These are phyloP conservation scores for Petrolisthes cinctipes DNA, from an alignment of 2,888 invertebrate species.

Conservation along the genomic window DNA sequence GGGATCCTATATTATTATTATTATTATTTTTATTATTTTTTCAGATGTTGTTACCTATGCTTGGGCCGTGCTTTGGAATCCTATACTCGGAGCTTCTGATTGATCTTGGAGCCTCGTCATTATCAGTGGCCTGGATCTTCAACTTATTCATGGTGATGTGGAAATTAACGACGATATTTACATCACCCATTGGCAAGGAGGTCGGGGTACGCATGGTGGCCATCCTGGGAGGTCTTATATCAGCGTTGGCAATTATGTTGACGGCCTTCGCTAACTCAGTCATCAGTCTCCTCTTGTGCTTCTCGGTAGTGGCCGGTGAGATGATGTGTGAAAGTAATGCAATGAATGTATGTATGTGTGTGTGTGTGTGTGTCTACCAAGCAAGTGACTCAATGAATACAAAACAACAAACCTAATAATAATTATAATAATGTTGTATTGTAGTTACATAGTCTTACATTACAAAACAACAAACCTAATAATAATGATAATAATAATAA, in stretches of 20 bases:
- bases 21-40: too few species aligned
- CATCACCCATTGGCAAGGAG: constrained; percentile 1
- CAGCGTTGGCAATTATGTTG: background rate
- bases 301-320: background rate
- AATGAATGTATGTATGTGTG: too few species aligned
- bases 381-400: too few species aligned
- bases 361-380: too few species aligned
- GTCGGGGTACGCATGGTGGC: constrained; percentile 5
- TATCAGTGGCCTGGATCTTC: constrained; percentile 16
- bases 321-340: too few species aligned
- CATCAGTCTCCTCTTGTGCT: background rate
- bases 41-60: constrained; percentile 22
- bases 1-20: too few species aligned
- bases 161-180: background rate
- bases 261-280: background rate
- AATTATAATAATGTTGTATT: too few species aligned
- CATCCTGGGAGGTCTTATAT: background rate
- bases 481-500: too few species aligned
- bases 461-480: too few species aligned
- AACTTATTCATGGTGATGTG: constrained; percentile 18
- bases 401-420: too few species aligned
- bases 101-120: background rate
- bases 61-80: constrained; percentile 30
- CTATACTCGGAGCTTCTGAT: constrained; percentile 10
- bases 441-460: too few species aligned